These are phyloP conservation scores for Lithodes maja DNA, from an alignment of 2,888 invertebrate species.

Conservation along the genomic window DNA sequence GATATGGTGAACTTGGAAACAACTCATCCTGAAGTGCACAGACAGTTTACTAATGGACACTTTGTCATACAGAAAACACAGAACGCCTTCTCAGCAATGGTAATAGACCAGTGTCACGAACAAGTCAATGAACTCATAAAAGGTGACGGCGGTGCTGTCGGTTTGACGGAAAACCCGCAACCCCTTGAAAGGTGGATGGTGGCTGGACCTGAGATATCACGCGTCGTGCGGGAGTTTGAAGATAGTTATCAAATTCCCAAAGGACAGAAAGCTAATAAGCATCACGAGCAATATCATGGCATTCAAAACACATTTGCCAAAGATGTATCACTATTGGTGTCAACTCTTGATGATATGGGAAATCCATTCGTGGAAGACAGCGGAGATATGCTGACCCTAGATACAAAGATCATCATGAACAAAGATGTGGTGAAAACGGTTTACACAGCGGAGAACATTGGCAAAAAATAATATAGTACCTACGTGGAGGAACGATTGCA, in stretches of 20 bases:
- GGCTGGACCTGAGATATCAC: constrained; percentile 9
- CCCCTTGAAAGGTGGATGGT: not conserved
- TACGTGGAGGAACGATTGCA: not conserved
- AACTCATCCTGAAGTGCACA: not conserved
- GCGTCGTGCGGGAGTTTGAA: not conserved
- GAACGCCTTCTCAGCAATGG: not conserved
- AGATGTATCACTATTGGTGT: no score
- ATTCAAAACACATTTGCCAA: not conserved
- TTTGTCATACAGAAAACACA: not conserved
- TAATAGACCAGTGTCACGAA: not conserved
- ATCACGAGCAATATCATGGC: not conserved
- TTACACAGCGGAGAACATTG: not conserved
- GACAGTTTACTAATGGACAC: not conserved
- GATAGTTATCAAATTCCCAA: not conserved
- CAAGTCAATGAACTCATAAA: constrained; percentile 2
- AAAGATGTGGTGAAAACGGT: not conserved
- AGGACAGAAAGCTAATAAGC: not conserved
- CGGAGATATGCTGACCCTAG: not conserved
- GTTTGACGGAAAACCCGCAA: not conserved
- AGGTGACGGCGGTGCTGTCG: not conserved
- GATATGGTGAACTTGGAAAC: not conserved
- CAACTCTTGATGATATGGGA: not conserved
- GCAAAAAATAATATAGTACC: not conserved
- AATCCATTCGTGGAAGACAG: not conserved
- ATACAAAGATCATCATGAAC: not conserved